phyloP scores from a whole-genome alignment of 2,888 invertebrate genomes.

The Adela reaumurella region DNA sequence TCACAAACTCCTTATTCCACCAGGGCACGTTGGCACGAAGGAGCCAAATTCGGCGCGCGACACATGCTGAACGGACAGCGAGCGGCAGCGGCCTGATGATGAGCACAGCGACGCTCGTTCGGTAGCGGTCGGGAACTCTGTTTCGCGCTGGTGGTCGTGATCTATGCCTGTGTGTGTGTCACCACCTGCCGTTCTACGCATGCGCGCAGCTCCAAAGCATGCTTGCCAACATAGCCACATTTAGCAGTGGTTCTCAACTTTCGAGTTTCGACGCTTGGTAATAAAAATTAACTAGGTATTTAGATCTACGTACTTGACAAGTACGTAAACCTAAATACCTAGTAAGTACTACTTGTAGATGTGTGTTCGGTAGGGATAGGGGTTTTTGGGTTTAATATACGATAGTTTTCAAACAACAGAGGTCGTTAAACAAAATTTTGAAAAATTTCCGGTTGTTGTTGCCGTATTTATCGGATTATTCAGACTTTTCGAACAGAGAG shows the following conservation, averaged over 20 bases:
- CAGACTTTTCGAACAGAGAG: too few relatives aligned
- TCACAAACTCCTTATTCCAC: background rate
- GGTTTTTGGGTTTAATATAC: too few relatives aligned
- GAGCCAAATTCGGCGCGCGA: background rate
- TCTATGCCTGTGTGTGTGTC: slow-evolving; percentile 2
- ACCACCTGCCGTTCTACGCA: slow-evolving; percentile 59
- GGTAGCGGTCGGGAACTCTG: background rate
- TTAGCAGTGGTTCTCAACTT: background rate
- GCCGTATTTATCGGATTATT: too few relatives aligned
- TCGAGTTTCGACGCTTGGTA: too few relatives aligned
- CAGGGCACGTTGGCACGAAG: background rate
- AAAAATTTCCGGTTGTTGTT: too few relatives aligned
- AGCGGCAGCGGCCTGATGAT: slow-evolving; percentile 55
- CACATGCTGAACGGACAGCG: slow-evolving; percentile 44
- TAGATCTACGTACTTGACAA: too few relatives aligned
- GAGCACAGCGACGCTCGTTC: slow-evolving; percentile 22
- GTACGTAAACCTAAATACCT: too few relatives aligned
- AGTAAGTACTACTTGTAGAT: too few relatives aligned
- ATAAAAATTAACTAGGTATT: too few relatives aligned
- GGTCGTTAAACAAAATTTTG: too few relatives aligned
- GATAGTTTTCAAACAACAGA: too few relatives aligned
- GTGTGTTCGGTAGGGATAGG: too few relatives aligned
- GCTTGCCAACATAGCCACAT: slow-evolving; percentile 30
- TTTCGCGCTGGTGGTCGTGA: background rate
- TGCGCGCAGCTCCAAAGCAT: slow-evolving; percentile 49